phyloP scores from a whole-genome alignment of 2,113 vertebrate species.

The Lagenorhynchus albirostris region DNA sequence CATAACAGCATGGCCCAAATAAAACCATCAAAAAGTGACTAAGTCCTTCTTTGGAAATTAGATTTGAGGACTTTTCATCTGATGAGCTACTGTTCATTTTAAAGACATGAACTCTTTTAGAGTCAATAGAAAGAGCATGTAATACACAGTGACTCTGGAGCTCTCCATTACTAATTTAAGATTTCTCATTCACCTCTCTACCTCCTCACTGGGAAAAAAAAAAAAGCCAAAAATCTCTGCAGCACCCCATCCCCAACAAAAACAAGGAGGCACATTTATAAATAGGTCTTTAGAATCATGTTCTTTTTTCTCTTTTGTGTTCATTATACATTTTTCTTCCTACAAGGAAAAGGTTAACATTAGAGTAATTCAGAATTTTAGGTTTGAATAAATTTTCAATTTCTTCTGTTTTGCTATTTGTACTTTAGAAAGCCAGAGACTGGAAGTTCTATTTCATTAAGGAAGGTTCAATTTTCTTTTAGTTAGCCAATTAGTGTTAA shows the following conservation, averaged over 20 bases:
- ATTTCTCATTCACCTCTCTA: not conserved
- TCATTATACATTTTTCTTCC: conserved; percentile 25
- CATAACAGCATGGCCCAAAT: not conserved
- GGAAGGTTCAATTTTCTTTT: conserved; percentile 35
- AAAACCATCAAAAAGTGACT: not conserved
- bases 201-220: not conserved
- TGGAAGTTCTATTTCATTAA: conserved; percentile 40
- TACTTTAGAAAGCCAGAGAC: conserved; percentile 24
- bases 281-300: not conserved
- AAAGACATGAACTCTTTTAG: not conserved
- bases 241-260: not conserved
- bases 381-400: not conserved
- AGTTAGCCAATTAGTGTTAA: conserved; percentile 48
- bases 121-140: not conserved
- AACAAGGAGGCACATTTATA: conserved; percentile 33
- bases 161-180: not conserved
- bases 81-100: not conserved
- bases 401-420: conserved; percentile 32
- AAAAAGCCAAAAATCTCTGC: not conserved
- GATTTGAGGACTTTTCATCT: conserved; percentile 20
- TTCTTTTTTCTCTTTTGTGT: conserved; percentile 30
- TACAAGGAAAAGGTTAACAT: conserved; percentile 21
- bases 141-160: not conserved
- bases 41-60: conserved; percentile 17
- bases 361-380: not conserved